phyloP scores from a whole-genome alignment of 2,888 invertebrate genomes.

The Girardia tigrina region DNA sequence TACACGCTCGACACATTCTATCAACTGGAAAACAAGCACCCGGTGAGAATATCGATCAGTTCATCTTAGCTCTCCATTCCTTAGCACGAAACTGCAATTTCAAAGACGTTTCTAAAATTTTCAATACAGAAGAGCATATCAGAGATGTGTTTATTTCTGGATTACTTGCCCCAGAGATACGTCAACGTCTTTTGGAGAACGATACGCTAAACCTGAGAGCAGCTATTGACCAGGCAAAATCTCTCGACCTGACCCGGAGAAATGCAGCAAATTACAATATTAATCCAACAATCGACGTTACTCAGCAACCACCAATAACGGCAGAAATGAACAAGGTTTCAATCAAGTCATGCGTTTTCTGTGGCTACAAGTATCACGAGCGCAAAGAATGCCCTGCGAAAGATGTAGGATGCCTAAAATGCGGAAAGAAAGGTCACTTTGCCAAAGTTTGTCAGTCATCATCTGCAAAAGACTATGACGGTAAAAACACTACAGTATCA shows the following conservation, averaged over 20 bases:
- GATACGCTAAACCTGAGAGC: background rate
- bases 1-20: background rate
- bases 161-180: background rate
- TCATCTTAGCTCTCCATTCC: background rate
- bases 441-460: no score
- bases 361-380: no score
- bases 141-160: background rate
- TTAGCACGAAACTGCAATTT: background rate
- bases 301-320: no score
- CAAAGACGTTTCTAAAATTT: background rate
- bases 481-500: no score
- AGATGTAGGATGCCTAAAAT: no score
- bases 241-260: slow-evolving; percentile 7
- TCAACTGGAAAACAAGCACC: background rate
- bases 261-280: background rate
- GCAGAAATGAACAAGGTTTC: no score
- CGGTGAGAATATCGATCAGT: background rate
- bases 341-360: no score
- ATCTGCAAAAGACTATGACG: no score
- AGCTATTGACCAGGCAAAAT: background rate
- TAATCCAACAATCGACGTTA: background rate
- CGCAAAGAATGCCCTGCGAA: no score
- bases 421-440: no score
- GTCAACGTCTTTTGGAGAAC: slow-evolving; percentile 13
- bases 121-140: background rate